Evolutionary conservation across 2,888 invertebrate genomes (phyloP).

Genomic region (Teleogryllus oceanicus): DNA sequence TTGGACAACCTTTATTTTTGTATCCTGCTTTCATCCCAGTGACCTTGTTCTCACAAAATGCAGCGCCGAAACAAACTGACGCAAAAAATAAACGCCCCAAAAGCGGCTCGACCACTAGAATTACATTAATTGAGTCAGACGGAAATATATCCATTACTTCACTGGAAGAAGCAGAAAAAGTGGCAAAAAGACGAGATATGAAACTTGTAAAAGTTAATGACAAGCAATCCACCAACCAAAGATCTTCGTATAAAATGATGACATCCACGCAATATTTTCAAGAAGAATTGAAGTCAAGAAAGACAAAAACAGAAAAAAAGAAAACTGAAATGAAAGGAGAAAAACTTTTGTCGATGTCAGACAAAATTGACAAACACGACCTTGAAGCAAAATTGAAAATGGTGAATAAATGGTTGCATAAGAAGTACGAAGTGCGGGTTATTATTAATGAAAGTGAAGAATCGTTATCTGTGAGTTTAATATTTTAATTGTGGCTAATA

Average conservation of each 20-base stretch:
- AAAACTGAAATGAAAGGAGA: conserved; percentile 55
- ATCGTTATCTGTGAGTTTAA: conserved; percentile 47
- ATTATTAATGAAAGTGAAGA: conserved; percentile 53
- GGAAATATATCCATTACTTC: conserved; percentile 58
- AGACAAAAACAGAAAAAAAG: conserved; percentile 45
- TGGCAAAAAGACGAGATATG: conserved; percentile 64
- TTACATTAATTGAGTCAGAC: conserved; percentile 62
- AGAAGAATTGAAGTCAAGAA: conserved; percentile 57
- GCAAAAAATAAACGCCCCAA: conserved; percentile 21
- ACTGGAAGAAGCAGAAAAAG: conserved; percentile 64
- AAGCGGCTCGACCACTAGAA: conserved; percentile 49
- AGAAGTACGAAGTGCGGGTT: conserved; percentile 62
- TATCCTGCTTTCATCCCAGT: no score
- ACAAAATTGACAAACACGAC: conserved; percentile 64
- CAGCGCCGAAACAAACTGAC: background rate
- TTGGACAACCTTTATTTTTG: no score
- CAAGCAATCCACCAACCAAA: conserved; percentile 62
- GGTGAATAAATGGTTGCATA: conserved; percentile 63
- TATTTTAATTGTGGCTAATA: background rate
- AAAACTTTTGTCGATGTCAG: conserved; percentile 60
- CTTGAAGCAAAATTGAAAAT: conserved; percentile 61
- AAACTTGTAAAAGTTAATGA: conserved; percentile 67
- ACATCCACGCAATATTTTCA: conserved; percentile 62
- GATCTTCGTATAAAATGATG: conserved; percentile 66
- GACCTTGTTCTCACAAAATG: background rate